Conservation (phyloP, 64 coral and sea anemone genomes). For the Astreopora myriophthalma region DNA sequence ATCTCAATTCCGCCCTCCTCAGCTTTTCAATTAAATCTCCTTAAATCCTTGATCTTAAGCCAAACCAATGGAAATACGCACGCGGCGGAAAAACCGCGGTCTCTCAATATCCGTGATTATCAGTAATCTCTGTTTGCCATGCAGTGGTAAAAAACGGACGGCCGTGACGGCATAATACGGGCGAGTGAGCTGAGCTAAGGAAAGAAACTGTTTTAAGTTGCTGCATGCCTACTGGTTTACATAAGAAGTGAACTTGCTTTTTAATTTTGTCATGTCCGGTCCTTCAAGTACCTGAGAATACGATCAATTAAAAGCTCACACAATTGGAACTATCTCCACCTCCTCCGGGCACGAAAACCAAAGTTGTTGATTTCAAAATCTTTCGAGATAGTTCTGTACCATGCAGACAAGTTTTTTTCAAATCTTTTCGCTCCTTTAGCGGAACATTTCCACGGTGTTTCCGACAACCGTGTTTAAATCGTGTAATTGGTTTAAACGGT, state of each 20-base stretch:
- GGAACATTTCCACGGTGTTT: not conserved
- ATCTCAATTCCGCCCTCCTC: not conserved
- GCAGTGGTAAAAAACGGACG: too few species aligned
- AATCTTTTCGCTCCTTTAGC: not conserved
- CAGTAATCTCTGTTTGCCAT: not conserved
- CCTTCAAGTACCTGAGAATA: slow-evolving; percentile 4
- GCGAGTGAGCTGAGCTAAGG: not conserved
- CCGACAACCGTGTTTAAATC: not conserved
- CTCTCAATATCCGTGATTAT: not conserved
- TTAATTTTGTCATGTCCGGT: slow-evolving; percentile 1
- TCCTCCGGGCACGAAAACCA: not conserved
- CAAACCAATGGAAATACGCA: not conserved
- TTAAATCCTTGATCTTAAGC: not conserved
- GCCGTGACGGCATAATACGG: not conserved
- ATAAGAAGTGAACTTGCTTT: slow-evolving; percentile 1
- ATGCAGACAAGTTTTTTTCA: not conserved
- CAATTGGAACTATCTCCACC: not conserved
- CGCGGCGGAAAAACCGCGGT: not conserved
- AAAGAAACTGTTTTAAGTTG: not conserved
- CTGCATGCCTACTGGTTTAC: not conserved
- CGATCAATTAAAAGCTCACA: slow-evolving; percentile 6
- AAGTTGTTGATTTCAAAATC: not conserved
- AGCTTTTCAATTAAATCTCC: not conserved
- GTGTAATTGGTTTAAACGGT: not conserved
- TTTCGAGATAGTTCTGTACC: not conserved